Conservation (phyloP, 2,113 vertebrate species). For the Mionectes macconnelli region DNA sequence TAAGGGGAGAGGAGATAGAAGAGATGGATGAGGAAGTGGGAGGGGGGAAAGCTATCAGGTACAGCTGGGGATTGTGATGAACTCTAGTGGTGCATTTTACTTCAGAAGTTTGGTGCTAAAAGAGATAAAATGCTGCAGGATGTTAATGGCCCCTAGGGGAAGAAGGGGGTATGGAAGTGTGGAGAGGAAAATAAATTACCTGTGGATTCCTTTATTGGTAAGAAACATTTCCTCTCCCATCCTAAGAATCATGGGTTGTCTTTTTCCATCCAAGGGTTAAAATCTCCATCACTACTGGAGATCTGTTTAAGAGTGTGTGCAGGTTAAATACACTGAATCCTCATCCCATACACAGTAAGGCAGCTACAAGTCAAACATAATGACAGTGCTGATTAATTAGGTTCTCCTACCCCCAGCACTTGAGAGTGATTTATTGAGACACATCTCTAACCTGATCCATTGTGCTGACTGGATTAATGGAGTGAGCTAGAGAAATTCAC, state of each 20-base stretch:
- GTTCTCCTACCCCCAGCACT: slow-evolving; percentile 80
- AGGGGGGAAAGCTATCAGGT: not conserved
- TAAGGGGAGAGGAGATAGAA: not conserved
- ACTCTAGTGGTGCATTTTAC: not conserved
- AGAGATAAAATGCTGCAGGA: not conserved
- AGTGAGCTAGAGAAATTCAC: slow-evolving; percentile 80
- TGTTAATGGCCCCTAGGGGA: not conserved
- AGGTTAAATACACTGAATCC: slow-evolving; percentile 81
- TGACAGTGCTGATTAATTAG: slow-evolving; percentile 88
- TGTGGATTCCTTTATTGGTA: not conserved
- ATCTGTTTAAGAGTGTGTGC: slow-evolving; percentile 75
- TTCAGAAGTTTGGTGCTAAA: not conserved
- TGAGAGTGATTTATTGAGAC: slow-evolving; percentile 86
- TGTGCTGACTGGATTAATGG: slow-evolving; percentile 85
- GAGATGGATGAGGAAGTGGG: not conserved
- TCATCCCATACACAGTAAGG: slow-evolving; percentile 81
- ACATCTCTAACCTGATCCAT: slow-evolving; percentile 82
- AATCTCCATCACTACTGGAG: slow-evolving; percentile 68
- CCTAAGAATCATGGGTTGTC: not conserved
- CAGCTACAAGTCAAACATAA: slow-evolving; percentile 87
- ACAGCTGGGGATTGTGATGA: not conserved
- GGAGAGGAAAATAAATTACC: not conserved
- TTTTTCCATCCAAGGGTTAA: slow-evolving; percentile 73
- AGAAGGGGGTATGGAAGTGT: too few relatives aligned
- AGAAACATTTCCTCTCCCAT: not conserved